phyloP scores from a whole-genome alignment of 2,797 vertebrate species.

The Anableps anableps region DNA sequence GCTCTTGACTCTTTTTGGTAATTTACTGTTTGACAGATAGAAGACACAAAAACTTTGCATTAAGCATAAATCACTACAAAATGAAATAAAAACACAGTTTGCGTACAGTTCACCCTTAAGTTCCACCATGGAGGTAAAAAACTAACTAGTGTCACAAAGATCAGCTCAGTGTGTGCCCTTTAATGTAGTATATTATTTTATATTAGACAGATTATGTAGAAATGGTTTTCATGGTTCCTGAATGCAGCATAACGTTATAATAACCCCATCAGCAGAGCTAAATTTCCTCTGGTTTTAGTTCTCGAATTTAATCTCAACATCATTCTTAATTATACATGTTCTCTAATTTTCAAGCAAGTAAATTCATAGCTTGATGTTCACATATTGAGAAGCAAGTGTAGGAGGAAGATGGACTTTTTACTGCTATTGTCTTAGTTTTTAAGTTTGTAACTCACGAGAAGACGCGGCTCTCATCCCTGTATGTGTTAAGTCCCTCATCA shows the following conservation, averaged over 20 bases:
- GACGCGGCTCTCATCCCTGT: constrained; percentile 88
- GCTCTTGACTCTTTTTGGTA: constrained; percentile 93
- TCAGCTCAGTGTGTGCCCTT: background rate
- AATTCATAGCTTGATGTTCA: background rate
- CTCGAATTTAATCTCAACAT: background rate
- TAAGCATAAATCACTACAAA: background rate
- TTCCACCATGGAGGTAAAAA: background rate
- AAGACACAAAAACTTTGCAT: background rate
- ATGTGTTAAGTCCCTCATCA: constrained; percentile 93
- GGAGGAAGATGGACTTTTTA: background rate
- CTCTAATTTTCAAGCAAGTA: background rate
- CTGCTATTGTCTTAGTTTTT: background rate
- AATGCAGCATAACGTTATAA: background rate
- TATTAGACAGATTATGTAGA: background rate
- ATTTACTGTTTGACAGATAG: constrained; percentile 81
- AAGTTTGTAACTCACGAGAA: constrained; percentile 84
- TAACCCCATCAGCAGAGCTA: background rate
- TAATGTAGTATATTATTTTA: too few species aligned
- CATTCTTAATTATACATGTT: background rate
- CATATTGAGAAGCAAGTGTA: background rate
- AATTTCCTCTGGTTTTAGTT: background rate
- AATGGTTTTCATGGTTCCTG: background rate
- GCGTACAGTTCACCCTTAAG: background rate
- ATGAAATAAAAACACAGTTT: background rate
- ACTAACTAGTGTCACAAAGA: background rate